Evolutionary conservation across 2,797 vertebrate genomes (phyloP), one percentile per base, ranked within the genome.

Genomic region (Spinus pinus): DNA sequence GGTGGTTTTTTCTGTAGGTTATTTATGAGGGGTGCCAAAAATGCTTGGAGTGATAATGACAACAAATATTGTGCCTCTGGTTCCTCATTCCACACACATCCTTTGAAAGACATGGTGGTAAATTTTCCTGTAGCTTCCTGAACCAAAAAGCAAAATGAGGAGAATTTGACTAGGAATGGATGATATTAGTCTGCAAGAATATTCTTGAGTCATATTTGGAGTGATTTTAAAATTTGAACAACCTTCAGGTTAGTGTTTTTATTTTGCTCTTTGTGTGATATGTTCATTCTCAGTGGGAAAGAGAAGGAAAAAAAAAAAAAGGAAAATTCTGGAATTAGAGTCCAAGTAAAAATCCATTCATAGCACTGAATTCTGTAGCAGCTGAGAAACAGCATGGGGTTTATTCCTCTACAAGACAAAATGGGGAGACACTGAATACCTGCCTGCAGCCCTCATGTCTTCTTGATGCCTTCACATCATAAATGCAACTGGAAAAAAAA

Each of bases 221-320:
- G 44, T 46, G 6, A 2, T 66, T 66, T 81, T 74, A 70, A 57
- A 28, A 39, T 74, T 42, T 77, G 44, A 88, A 62, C 28, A 65
- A n/a, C 16, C 6, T 3, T 53, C 27, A 72, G 9, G 14, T 74
- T 65, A 57, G 3, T 6, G 6, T 39, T 85, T 91, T 39, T 35
- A 16, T 53, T 54, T 81, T 75, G 30, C 18, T 5, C 1, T 65
- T 67, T 3, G 0, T 42, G 12, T 66, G 37, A 22, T 65, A 23
- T 27, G 5, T 30, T 73, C 5, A 24, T 75, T 69, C 14, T 71
- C 39, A 80, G 30, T 1, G 2, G n/a, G 19, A 60, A 39, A 6
- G 19, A 39, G 37, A 60, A 28, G 12, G 0, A 0, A 3, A 6
- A 10, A 25, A 7, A 7, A 25, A 49, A 2, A 2, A 46, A 2